phyloP scores from a whole-genome alignment of 2,797 vertebrate species.

The Sternarchorhynchus goeldii region DNA sequence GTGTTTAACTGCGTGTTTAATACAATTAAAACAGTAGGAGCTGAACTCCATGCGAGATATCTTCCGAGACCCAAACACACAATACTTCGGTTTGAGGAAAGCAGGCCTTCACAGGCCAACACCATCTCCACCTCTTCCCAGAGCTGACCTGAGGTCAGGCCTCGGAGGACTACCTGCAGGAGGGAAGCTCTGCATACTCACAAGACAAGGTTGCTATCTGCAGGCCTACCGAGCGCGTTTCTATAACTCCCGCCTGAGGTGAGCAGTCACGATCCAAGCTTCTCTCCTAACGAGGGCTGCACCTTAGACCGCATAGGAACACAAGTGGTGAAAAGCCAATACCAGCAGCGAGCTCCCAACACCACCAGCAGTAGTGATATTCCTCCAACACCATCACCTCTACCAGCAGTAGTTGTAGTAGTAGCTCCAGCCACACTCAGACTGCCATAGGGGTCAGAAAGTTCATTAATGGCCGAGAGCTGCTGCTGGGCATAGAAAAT shows the following conservation, averaged over 20 bases:
- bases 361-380: neutral
- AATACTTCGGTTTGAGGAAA: too few species aligned
- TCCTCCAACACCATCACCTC: too few species aligned
- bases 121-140: too few species aligned
- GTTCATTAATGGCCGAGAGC: constrained; percentile 21
- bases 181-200: too few species aligned
- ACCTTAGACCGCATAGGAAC: constrained; percentile 27
- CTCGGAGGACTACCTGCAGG: too few species aligned
- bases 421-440: constrained; percentile 17
- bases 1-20: too few species aligned
- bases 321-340: constrained; percentile 29
- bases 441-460: constrained; percentile 13
- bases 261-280: neutral
- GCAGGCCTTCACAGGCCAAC: too few species aligned
- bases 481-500: neutral
- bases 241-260: constrained; percentile 10
- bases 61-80: too few species aligned
- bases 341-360: constrained; percentile 25
- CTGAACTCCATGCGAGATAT: too few species aligned
- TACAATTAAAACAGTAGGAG: too few species aligned
- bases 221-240: neutral
- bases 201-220: neutral
- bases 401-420: too few species aligned
- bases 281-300: neutral
- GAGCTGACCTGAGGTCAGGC: too few species aligned